Evolutionary conservation across 2,888 invertebrate species (phyloP).

Genomic region (Patella ulyssiponensis): DNA sequence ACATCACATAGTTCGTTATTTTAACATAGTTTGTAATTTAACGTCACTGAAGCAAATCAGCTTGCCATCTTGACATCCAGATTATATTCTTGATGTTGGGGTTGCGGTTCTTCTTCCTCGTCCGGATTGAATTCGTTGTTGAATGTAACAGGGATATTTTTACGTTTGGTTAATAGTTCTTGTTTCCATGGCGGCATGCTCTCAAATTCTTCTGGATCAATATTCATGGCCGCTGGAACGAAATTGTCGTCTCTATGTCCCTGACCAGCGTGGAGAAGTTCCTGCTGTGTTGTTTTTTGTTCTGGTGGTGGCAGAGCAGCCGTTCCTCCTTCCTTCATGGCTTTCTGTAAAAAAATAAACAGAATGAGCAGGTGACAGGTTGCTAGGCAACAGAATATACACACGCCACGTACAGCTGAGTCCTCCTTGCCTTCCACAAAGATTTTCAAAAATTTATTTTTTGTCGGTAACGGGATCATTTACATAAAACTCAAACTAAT

Average conservation of each 20-base stretch:
- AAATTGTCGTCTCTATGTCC: slow-evolving; percentile 27
- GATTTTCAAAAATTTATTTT: too few relatives aligned
- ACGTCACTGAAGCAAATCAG: background rate
- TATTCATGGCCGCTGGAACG: slow-evolving; percentile 43
- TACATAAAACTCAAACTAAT: too few relatives aligned
- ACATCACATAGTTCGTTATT: too few relatives aligned
- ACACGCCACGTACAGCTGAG: too few relatives aligned
- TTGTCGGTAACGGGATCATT: too few relatives aligned
- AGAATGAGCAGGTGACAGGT: too few relatives aligned
- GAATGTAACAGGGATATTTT: slow-evolving; percentile 44
- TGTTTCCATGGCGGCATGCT: slow-evolving; percentile 58
- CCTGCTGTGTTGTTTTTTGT: background rate
- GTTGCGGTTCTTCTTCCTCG: slow-evolving; percentile 30
- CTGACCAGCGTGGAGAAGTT: slow-evolving; percentile 1
- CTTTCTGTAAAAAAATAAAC: background rate
- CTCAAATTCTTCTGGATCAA: slow-evolving; percentile 51
- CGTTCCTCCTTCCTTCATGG: background rate
- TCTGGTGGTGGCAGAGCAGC: background rate
- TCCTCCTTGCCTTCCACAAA: too few relatives aligned
- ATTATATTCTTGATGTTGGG: background rate
- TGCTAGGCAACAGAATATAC: too few relatives aligned
- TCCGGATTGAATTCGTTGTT: slow-evolving; percentile 46
- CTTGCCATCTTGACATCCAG: background rate
- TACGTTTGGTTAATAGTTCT: slow-evolving; percentile 53
- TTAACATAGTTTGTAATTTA: too few relatives aligned